phyloP scores from a whole-genome alignment of 1,140 invertebrate species.

The Hydropsyche tenuis region DNA sequence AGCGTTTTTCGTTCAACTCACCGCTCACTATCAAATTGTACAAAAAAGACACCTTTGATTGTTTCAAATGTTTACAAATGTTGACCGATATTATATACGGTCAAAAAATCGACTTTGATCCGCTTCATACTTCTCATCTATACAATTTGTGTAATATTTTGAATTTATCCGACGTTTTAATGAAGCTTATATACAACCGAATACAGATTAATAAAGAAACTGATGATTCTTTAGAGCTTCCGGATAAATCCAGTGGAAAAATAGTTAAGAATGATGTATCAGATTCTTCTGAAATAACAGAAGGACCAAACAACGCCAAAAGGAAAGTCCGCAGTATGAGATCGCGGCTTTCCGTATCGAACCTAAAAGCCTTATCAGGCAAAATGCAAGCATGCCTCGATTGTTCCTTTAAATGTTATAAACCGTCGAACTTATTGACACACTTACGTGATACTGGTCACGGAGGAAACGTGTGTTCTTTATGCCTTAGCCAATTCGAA shows the following conservation, averaged over 20 bases:
- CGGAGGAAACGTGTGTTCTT: conserved; percentile 60
- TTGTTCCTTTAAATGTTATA: conserved; percentile 57
- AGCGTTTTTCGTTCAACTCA: conserved; percentile 41
- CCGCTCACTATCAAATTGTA: conserved; percentile 43
- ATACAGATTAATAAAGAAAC: conserved; percentile 10
- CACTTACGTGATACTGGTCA: conserved; percentile 60
- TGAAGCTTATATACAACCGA: conserved; percentile 39
- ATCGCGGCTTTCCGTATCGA: neutral
- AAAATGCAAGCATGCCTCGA: conserved; percentile 58
- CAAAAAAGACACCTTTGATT: conserved; percentile 42
- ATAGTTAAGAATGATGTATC: neutral
- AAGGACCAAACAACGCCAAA: conserved; percentile 13
- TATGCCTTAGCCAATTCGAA: conserved; percentile 61
- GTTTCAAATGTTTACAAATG: conserved; percentile 43
- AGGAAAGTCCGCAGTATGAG: conserved; percentile 19
- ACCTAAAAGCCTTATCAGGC: conserved; percentile 44
- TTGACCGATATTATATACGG: conserved; percentile 47
- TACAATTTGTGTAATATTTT: conserved; percentile 41
- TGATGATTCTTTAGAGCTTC: neutral
- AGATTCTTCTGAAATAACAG: conserved; percentile 28
- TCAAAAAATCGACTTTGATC: conserved; percentile 35
- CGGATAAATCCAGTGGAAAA: neutral
- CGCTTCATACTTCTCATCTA: conserved; percentile 33
- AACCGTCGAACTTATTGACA: conserved; percentile 56
- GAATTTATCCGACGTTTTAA: conserved; percentile 38